Conservation (phyloP, 2,797 vertebrate genomes). For the Leptodactylus fallax region DNA sequence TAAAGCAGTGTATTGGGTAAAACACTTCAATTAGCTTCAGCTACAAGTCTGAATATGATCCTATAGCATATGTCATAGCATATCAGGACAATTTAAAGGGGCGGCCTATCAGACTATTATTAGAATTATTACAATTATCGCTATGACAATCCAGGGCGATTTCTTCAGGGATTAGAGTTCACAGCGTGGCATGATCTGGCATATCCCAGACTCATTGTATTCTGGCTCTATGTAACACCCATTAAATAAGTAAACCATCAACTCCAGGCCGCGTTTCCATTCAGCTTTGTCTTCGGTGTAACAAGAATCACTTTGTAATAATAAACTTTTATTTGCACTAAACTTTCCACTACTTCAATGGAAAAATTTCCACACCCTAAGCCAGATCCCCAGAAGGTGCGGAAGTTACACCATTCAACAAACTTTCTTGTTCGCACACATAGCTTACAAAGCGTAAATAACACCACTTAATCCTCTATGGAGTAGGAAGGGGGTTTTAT, state of each 20-base stretch:
- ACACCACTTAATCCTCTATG: background rate
- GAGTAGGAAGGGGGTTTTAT: background rate
- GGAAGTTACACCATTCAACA: background rate
- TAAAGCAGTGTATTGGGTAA: too few species aligned
- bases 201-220: background rate
- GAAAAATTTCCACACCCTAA: constrained; percentile 8
- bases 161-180: background rate
- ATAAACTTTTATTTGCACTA: background rate
- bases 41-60: too few species aligned
- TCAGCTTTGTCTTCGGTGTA: background rate
- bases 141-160: background rate
- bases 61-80: too few species aligned
- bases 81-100: background rate
- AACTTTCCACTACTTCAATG: constrained; percentile 20
- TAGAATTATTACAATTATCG: background rate
- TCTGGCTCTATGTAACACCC: background rate
- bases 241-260: background rate
- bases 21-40: too few species aligned
- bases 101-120: too few species aligned
- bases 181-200: background rate
- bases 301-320: background rate
- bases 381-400: constrained; percentile 20
- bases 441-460: background rate
- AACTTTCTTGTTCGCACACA: background rate
- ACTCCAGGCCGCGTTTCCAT: background rate